Base-by-base conservation (phyloP, 1,140 invertebrate genomes). In the Lucilia sericata region DNA sequence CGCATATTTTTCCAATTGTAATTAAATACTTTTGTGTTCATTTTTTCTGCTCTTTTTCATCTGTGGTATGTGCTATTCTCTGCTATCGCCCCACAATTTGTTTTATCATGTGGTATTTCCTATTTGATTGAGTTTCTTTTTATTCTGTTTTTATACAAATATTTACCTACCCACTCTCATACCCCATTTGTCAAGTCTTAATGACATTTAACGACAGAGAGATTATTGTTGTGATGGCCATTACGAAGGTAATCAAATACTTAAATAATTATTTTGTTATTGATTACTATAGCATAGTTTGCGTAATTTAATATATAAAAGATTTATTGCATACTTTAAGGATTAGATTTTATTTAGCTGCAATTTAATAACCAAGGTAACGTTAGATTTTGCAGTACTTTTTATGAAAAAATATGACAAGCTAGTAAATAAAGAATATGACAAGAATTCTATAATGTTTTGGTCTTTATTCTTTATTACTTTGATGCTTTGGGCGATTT, bases 1-100 rank as follows among this genome's bases (percentile, higher is more conserved):
- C 65, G 65, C 65, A 70, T 70, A 70, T 70, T 70, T 70, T 70
- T 25, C 21, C 65, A 70, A 70, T 70, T 70, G 65, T 70, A 70
- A 70, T 70, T 70, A 70, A 70, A 70, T 70, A 70, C 65, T 21
- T 19, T 7, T 70, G 55, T 60, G 55, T n/a, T 60, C 5, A 7
- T 60, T 17, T 70, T 21, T 70, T 9, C 10, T 70, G n/a, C 2
- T 30, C 25, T 30, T 21, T 12, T 9, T 70, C 19, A 30, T 30
- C 19, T 21, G n/a, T 70, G n/a, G n/a, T 19, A 21, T 19, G n/a
- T 70, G 17, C 4, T 21, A 70, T 70, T 25, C n/a, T 70, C 8
- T 70, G 19, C 60, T 21, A 5, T 21, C 19, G 3, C 19, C 60
- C 19, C n/a, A 9, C 60, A 17, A 14, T 25, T 70, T 70, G n/a